Evolutionary conservation across 2,888 invertebrate genomes (phyloP).

Genomic region (Nephrotoma flavescens): DNA sequence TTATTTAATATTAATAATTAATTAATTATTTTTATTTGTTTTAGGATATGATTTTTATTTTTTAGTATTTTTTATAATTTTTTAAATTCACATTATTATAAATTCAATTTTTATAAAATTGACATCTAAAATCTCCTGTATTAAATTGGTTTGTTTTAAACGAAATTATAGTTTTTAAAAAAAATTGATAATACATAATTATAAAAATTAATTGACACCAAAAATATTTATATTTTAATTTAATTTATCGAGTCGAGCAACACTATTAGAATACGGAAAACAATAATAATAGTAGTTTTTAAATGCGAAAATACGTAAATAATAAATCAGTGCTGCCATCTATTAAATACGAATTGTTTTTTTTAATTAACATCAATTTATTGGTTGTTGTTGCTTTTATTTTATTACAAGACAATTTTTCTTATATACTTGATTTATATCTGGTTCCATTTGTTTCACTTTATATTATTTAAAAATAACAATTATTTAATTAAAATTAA

Average conservation of each 20-base stretch:
- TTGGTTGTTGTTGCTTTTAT: not conserved
- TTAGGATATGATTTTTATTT: not conserved
- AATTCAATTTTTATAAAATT: conserved; percentile 4
- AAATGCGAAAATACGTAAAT: not conserved
- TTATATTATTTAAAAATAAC: not conserved
- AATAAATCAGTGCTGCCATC: not conserved
- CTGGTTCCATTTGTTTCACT: not conserved
- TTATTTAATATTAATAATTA: not conserved
- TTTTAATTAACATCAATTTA: not conserved
- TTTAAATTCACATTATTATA: not conserved
- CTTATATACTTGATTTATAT: not conserved
- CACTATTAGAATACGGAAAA: not conserved
- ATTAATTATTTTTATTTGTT: not conserved
- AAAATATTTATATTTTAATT: not conserved
- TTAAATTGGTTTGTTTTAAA: not conserved
- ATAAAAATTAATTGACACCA: not conserved
- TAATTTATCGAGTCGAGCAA: not conserved
- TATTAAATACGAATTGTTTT: not conserved
- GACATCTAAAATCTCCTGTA: conserved; percentile 3
- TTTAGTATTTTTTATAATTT: not conserved
- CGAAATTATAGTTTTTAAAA: not conserved
- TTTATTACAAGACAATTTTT: not conserved
- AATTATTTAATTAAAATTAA: not conserved
- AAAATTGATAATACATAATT: not conserved
- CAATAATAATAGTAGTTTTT: not conserved